Conservation (phyloP, 2,888 invertebrate genomes). For the Lomographa bimaculata region DNA sequence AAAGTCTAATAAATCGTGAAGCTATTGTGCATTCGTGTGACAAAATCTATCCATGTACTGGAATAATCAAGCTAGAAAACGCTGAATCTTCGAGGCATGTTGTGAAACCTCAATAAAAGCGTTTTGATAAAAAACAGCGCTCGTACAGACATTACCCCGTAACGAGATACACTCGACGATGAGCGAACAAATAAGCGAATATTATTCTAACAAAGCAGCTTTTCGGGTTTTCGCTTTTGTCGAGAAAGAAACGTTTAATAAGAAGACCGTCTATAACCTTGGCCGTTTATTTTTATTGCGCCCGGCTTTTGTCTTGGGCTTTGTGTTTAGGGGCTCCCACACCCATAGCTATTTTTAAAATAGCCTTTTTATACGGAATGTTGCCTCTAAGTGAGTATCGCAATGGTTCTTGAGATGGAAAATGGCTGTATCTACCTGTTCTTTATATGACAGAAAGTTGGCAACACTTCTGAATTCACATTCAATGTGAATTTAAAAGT, state of each 20-base stretch:
- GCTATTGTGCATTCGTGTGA: conserved; percentile 9
- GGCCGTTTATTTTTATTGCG: conserved; percentile 62
- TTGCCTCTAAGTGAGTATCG: conserved; percentile 16
- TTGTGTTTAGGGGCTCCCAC: conserved; percentile 43
- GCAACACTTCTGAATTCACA: conserved; percentile 31
- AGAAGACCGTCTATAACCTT: conserved; percentile 59
- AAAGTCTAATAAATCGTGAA: conserved; percentile 15
- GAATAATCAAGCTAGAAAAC: conserved; percentile 19
- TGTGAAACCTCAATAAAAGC: conserved; percentile 21
- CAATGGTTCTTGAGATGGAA: conserved; percentile 26
- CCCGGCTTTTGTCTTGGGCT: conserved; percentile 41
- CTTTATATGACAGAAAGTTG: conserved; percentile 43
- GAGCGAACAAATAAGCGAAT: conserved; percentile 48
- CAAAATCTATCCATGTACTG: conserved; percentile 4
- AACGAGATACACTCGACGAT: conserved; percentile 41
- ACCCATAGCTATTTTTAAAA: conserved; percentile 21
- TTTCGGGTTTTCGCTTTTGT: conserved; percentile 46
- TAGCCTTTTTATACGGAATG: conserved; percentile 24
- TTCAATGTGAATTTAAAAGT: conserved; percentile 10
- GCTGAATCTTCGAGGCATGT: conserved; percentile 12
- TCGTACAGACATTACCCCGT: conserved; percentile 19
- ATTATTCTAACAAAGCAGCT: conserved; percentile 20
- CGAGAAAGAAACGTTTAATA: conserved; percentile 64
- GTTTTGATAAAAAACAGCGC: conserved; percentile 19
- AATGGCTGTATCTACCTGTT: conserved; percentile 35